Conservation (phyloP, 37 sponge, comb jelly and placozoan genomes). For the Tethya wilhelma region DNA sequence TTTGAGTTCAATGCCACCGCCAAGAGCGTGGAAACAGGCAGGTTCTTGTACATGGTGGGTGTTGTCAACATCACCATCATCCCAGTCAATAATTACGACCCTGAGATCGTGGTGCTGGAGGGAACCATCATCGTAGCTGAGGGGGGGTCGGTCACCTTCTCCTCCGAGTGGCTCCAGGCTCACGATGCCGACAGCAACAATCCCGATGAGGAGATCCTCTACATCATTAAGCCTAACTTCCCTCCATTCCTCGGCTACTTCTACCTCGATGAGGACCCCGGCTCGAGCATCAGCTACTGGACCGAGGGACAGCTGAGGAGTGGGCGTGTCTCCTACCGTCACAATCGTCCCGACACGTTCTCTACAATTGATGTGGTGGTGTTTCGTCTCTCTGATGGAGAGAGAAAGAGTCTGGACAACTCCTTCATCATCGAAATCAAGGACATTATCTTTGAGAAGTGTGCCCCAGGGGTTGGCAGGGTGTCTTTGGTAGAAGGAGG, state of each 20-base stretch:
- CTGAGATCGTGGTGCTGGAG: neutral
- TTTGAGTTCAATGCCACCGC: slow-evolving; percentile 34
- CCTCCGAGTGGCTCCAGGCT: neutral
- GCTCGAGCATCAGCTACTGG: slow-evolving; percentile 6
- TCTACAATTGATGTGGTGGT: neutral
- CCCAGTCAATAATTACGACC: slow-evolving; percentile 51
- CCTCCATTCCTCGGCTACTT: slow-evolving; percentile 20
- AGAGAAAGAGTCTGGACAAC: too few relatives aligned
- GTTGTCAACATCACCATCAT: slow-evolving; percentile 46
- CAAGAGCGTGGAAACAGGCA: neutral
- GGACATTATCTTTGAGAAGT: slow-evolving; percentile 2
- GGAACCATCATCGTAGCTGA: neutral
- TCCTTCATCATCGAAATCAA: neutral
- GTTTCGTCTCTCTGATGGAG: slow-evolving; percentile 9
- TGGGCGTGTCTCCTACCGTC: slow-evolving; percentile 30
- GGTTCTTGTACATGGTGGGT: neutral
- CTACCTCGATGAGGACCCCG: slow-evolving; percentile 9
- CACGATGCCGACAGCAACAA: slow-evolving; percentile 36
- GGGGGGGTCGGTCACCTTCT: slow-evolving; percentile 12
- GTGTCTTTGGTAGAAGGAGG: slow-evolving; percentile 38
- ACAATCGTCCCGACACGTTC: neutral
- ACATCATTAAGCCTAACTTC: neutral
- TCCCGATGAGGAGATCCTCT: slow-evolving; percentile 16
- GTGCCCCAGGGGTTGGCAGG: neutral
- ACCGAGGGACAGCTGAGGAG: slow-evolving; percentile 24